Percentiles rank a stretch among this genome's conserved stretches.
Conservation (phyloP, 2,888 invertebrate species). For the Eristalis arbustorum region DNA sequence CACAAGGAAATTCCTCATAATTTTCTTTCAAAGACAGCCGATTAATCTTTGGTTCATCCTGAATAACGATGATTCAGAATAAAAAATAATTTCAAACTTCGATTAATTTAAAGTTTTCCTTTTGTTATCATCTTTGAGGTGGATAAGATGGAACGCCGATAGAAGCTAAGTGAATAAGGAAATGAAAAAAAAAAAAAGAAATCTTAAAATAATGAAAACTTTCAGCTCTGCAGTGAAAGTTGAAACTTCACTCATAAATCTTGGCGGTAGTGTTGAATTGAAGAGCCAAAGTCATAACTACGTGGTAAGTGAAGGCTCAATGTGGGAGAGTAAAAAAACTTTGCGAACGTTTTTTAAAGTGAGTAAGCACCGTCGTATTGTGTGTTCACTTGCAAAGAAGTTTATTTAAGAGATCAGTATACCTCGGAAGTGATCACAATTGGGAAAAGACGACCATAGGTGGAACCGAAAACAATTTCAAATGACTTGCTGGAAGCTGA, state of each 20-base stretch:
- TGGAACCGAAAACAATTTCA: too few relatives aligned
- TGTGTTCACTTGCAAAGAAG: not conserved
- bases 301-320: slow-evolving; percentile 23
- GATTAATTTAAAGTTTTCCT: slow-evolving; percentile 61
- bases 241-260: slow-evolving; percentile 63
- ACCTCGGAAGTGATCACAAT: too few relatives aligned
- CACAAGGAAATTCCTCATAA: slow-evolving; percentile 33
- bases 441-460: too few relatives aligned
- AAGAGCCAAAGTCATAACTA: slow-evolving; percentile 45
- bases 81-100: slow-evolving; percentile 30
- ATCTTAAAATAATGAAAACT: slow-evolving; percentile 57
- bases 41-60: slow-evolving; percentile 54
- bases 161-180: not conserved
- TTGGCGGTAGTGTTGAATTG: slow-evolving; percentile 33
- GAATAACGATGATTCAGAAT: slow-evolving; percentile 48
- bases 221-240: slow-evolving; percentile 44
- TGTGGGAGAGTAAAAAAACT: not conserved
- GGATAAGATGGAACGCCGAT: not conserved
- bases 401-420: too few relatives aligned
- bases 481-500: too few relatives aligned
- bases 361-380: not conserved
- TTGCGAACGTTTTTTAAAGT: not conserved
- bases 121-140: slow-evolving; percentile 20
- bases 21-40: slow-evolving; percentile 62
- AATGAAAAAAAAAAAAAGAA: not conserved